Evolutionary conservation across 2,113 vertebrate species (phyloP).

Genomic region (Corythaeola cristata): DNA sequence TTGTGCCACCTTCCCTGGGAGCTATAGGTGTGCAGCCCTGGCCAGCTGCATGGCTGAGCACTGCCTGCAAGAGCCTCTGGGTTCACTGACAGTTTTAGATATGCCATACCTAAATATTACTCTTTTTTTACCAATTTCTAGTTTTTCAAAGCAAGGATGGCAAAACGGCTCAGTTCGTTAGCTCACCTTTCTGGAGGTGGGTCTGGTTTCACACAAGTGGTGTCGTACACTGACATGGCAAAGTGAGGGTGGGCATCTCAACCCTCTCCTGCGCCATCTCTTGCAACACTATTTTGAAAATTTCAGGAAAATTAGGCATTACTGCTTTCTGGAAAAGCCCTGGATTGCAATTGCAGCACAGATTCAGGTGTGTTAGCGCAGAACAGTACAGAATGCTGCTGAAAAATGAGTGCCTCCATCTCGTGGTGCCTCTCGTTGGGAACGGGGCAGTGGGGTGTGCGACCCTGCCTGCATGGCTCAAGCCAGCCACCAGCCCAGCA

Average conservation of each 20-base stretch:
- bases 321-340: neutral
- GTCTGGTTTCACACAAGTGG: neutral
- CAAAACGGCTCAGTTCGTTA: fast-evolving
- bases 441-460: fast-evolving
- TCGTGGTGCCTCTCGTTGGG: fast-evolving
- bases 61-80: neutral
- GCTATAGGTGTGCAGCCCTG: neutral
- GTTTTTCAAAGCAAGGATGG: neutral
- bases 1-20: neutral
- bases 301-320: neutral
- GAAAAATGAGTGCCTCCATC: neutral
- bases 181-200: neutral
- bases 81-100: neutral
- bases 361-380: neutral
- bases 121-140: neutral
- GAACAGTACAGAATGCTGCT: neutral
- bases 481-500: neutral
- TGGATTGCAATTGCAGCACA: neutral
- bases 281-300: neutral
- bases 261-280: fast-evolving
- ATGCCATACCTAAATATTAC: neutral
- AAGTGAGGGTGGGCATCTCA: neutral
- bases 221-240: no score
- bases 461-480: neutral
- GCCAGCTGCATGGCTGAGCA: fast-evolving